Percentiles rank a stretch among this genome's conserved stretches.
Evolutionary conservation across 2,113 vertebrate genomes (phyloP).

Genomic region (Ceyx cyanopectus): DNA sequence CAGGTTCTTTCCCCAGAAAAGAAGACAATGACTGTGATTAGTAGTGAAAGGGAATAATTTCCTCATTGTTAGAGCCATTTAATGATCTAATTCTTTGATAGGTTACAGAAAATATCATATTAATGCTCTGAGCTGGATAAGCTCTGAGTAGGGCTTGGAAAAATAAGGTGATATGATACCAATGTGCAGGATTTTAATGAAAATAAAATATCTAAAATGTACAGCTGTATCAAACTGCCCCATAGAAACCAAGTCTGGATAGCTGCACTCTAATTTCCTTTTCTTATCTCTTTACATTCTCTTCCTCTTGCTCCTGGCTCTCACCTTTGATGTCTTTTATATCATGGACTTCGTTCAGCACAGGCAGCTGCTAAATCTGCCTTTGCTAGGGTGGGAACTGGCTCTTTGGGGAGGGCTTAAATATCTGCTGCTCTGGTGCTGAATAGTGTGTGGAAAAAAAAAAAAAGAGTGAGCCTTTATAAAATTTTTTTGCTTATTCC

Average conservation of each 20-base stretch:
- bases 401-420: neutral
- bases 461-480: neutral
- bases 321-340: neutral
- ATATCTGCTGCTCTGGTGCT: neutral
- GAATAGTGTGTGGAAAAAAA: neutral
- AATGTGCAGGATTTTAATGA: neutral
- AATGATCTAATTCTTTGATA: neutral
- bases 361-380: neutral
- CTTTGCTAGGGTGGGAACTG: neutral
- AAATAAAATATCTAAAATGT: conserved; percentile 7
- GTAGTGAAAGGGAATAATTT: neutral
- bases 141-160: neutral
- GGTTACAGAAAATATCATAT: neutral
- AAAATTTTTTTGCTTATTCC: neutral
- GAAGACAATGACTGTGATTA: neutral
- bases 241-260: neutral
- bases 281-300: conserved; percentile 11
- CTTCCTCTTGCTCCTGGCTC: neutral
- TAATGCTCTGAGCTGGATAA: neutral
- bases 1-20: neutral
- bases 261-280: neutral
- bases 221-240: neutral
- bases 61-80: neutral
- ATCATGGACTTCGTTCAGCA: neutral
- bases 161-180: neutral